Percentiles rank a stretch among this genome's conserved stretches.
phyloP scores from a whole-genome alignment of 2,888 invertebrate species.

The Baccha elongata region DNA sequence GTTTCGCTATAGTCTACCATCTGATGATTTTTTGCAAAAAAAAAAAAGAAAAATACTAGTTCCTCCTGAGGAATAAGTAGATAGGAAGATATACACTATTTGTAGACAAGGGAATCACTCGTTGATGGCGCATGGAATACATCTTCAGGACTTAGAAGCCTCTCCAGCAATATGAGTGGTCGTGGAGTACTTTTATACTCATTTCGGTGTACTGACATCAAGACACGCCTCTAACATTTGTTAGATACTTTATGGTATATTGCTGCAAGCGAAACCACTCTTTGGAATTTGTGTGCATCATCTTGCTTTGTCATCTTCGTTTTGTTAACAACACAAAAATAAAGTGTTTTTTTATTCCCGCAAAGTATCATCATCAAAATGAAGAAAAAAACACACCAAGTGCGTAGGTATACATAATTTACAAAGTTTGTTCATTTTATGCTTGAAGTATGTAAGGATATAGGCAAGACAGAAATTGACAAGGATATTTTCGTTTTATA shows the following conservation, averaged over 20 bases:
- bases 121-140: background rate
- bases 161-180: background rate
- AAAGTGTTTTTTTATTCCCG: background rate
- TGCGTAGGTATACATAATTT: too few relatives aligned
- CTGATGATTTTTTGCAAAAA: slow-evolving; percentile 4
- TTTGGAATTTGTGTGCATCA: slow-evolving; percentile 31
- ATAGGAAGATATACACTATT: background rate
- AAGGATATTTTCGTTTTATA: too few relatives aligned
- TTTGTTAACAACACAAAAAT: background rate
- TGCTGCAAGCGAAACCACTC: slow-evolving; percentile 51
- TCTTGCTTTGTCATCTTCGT: slow-evolving; percentile 23
- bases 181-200: slow-evolving; percentile 36
- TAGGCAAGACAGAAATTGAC: too few relatives aligned
- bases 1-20: background rate
- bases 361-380: background rate
- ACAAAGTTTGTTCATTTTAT: too few relatives aligned
- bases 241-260: slow-evolving; percentile 68
- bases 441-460: too few relatives aligned
- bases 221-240: slow-evolving; percentile 64
- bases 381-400: background rate
- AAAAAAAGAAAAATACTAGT: slow-evolving; percentile 9
- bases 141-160: slow-evolving; percentile 20
- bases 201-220: slow-evolving; percentile 56
- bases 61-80: slow-evolving; percentile 12
- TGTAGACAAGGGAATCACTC: slow-evolving; percentile 5